phyloP scores from a whole-genome alignment of 2,888 invertebrate species.

The Globia sparganii region DNA sequence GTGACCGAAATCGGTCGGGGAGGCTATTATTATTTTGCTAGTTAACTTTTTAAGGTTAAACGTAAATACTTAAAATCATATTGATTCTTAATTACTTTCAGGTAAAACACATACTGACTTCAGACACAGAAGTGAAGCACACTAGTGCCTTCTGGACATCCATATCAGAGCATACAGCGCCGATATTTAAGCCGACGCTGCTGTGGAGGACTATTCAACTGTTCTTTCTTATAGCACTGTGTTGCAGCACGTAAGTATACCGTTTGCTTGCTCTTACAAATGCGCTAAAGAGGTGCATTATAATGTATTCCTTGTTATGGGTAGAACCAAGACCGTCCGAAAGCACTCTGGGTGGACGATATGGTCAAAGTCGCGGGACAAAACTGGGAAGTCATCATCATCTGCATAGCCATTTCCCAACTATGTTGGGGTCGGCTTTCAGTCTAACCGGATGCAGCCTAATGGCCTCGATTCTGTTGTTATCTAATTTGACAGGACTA shows the following conservation, averaged over 20 bases:
- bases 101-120: conserved; percentile 71
- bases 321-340: no score
- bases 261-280: conserved; percentile 36
- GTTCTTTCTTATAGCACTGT: conserved; percentile 89
- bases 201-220: conserved; percentile 88
- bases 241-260: conserved; percentile 90
- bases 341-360: no score
- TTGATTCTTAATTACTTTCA: conserved; percentile 58
- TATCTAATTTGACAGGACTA: no score
- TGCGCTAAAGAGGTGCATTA: neutral
- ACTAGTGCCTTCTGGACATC: conserved; percentile 78
- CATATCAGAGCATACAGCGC: conserved; percentile 86
- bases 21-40: no score
- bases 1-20: no score
- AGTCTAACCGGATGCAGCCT: no score
- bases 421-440: no score
- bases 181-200: conserved; percentile 88
- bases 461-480: no score
- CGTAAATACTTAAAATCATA: neutral
- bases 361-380: no score
- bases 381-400: no score
- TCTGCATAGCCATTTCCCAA: no score
- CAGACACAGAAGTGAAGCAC: conserved; percentile 28
- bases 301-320: neutral
- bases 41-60: neutral